Percentiles rank a stretch among this genome's conserved stretches.
Conservation (phyloP, 2,113 vertebrate genomes). For the Ammodytes marinus region DNA sequence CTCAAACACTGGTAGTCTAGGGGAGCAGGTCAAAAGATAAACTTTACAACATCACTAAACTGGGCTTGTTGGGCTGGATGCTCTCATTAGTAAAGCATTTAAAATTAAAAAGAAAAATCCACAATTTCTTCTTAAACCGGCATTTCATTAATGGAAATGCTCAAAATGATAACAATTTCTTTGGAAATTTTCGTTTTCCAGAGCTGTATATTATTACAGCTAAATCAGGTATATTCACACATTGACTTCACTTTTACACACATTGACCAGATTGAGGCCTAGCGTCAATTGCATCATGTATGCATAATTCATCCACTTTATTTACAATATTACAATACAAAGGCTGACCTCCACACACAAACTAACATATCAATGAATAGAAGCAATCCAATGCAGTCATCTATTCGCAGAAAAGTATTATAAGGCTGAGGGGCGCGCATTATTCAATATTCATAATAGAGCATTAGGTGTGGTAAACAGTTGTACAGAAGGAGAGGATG, state of each 20-base stretch:
- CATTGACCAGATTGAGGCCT: background rate
- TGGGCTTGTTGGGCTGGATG: no score
- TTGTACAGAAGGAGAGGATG: background rate
- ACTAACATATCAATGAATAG: background rate
- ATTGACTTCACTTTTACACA: background rate
- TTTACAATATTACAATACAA: background rate
- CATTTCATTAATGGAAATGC: background rate
- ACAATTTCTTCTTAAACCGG: background rate
- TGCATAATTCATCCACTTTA: background rate
- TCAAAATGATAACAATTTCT: background rate
- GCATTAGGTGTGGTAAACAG: background rate
- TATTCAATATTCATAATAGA: background rate
- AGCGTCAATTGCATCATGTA: background rate
- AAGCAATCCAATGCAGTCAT: no score
- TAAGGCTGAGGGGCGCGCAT: background rate
- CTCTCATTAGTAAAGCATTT: no score
- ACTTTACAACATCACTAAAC: no score
- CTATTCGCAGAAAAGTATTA: background rate
- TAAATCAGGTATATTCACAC: no score
- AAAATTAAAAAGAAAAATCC: no score
- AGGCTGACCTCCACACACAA: background rate
- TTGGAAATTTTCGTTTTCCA: no score
- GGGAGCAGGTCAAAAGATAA: no score
- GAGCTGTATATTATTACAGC: no score
- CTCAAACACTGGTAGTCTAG: no score